Evolutionary conservation across 2,888 invertebrate genomes (phyloP).

Genomic region (Bruchidius siliquastri): DNA sequence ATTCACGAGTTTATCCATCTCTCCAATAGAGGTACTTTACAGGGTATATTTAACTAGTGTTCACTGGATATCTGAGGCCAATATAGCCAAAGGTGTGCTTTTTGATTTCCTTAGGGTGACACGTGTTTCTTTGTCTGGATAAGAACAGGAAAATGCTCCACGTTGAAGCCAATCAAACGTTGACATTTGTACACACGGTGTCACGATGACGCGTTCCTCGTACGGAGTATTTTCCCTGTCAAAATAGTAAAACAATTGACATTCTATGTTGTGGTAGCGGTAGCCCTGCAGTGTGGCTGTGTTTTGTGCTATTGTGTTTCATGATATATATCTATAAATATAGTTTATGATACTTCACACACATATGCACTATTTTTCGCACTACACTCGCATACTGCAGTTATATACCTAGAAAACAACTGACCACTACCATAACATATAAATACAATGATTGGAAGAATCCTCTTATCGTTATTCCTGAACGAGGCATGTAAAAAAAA

Average conservation of each 20-base stretch:
- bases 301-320: constrained; percentile 46
- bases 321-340: constrained; percentile 14
- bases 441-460: neutral
- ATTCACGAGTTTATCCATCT: no score
- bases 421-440: constrained; percentile 46
- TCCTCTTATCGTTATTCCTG: neutral
- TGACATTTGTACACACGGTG: neutral
- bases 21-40: neutral
- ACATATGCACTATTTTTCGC: constrained; percentile 40
- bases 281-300: constrained; percentile 50
- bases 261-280: constrained; percentile 49
- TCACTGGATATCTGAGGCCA: neutral
- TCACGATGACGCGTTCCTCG: no score
- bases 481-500: no score
- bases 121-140: neutral
- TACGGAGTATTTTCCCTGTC: neutral
- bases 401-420: constrained; percentile 24
- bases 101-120: neutral
- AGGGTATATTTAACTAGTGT: neutral
- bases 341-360: constrained; percentile 21
- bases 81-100: neutral
- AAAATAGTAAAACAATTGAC: neutral
- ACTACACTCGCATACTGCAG: constrained; percentile 45
- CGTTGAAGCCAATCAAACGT: neutral
- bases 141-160: neutral